Evolutionary conservation across 2,113 vertebrate genomes (phyloP).

Genomic region (Panurus biarmicus): DNA sequence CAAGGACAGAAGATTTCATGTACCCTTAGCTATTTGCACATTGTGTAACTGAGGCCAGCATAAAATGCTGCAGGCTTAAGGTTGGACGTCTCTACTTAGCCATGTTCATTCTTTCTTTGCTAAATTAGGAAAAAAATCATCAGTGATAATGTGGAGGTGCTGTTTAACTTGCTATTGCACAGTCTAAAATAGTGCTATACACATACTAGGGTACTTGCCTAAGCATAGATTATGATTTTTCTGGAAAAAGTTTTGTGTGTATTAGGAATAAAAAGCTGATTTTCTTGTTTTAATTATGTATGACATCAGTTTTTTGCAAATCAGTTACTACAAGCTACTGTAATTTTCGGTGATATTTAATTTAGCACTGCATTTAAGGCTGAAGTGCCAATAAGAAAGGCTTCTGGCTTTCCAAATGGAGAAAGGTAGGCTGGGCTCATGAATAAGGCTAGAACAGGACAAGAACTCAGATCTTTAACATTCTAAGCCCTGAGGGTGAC

Average conservation of each 20-base stretch:
- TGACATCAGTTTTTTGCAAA: background rate
- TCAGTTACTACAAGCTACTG: background rate
- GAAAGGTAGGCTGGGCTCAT: background rate
- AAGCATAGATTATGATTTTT: background rate
- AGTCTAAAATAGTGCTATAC: background rate
- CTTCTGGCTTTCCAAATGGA: background rate
- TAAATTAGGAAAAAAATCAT: background rate
- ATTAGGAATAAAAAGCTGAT: background rate
- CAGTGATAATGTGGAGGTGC: background rate
- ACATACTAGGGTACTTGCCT: background rate
- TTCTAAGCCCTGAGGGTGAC: background rate
- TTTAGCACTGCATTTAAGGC: background rate
- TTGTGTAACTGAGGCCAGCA: background rate
- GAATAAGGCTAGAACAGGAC: background rate
- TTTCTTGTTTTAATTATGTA: background rate
- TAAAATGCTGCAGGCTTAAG: background rate
- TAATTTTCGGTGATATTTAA: background rate
- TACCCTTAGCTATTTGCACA: background rate
- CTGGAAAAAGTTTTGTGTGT: background rate
- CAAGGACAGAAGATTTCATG: background rate
- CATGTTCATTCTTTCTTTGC: background rate
- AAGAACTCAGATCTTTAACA: background rate
- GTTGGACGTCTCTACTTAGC: background rate
- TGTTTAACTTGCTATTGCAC: background rate
- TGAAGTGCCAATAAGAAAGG: background rate